Evolutionary conservation across 1,140 invertebrate genomes (phyloP), one percentile per base, ranked within the genome.

Genomic region (Samia ricini): DNA sequence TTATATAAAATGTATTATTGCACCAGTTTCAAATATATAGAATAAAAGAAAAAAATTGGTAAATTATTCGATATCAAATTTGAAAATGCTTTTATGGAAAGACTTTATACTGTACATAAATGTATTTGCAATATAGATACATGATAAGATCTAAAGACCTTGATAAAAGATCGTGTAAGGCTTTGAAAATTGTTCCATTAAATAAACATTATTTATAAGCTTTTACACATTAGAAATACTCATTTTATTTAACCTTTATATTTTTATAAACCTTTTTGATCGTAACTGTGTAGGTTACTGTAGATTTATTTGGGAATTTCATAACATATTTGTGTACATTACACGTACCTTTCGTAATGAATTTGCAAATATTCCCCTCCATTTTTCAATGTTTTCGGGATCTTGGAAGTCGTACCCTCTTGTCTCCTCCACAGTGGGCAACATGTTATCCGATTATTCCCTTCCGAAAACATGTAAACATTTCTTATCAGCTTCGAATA

Each of bases 391-490:
- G 91, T 97, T 98, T 85, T 97, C 96, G 75, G 95, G 95, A 81
- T 95, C 96, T 79, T 94, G 93, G 88, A 98, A 97, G 91, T 97
- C 95, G 91, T 97, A 97, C 81, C 93, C 93, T 79, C 93, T 93
- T 77, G 92, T 92, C 89, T 94, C 93, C 76, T 89, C 88, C 80
- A 89, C 90, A 64, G 86, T 90, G 64, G 90, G 87, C 78, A 91
- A 80, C 90, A 91, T 91, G 72, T 80, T 88, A 76, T 72, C 71
- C 74, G 68, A 61, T 64, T 64, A 57, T 64, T 72, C 78, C 77
- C 69, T 77, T 68, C 66, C 72, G 76, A 77, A 85, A 69, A 85
- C 85, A 90, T 88, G 80, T 85, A 89, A 87, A 88, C 83, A 83
- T 71, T 48, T 55, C 65, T 68, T 76, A 69, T 81, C 78, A 79